Evolutionary conservation across 2,113 vertebrate genomes (phyloP), one percentile per base, ranked within the genome.

Genomic region (Anguilla rostrata): DNA sequence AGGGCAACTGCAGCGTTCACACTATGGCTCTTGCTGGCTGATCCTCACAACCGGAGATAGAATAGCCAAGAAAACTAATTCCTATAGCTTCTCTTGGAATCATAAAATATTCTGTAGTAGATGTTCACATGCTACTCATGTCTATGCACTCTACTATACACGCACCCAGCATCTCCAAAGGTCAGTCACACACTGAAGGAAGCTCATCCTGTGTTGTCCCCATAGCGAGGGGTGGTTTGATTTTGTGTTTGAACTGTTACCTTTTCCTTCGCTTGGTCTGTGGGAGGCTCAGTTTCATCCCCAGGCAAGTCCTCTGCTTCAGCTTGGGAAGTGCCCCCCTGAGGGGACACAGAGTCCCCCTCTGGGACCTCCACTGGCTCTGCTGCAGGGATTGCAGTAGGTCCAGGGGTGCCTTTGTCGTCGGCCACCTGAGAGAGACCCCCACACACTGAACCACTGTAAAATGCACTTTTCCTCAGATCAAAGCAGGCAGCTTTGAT

Each of bases 391-490:
- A 85, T 63, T 29, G 83, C 87, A 63, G 71, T 75, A 6, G 71
- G 26, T 8, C 26, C 71, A 34, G 86, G 34, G 43, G 26, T 49
- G n/a, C 84, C 43, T 0, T 16, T 39, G 18, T 84, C 20, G 66
- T 88, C 87, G 89, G 85, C 84, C 78, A 84, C 88, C 92, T 89
- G 87, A 81, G 53, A 87, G 57, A 92, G 49, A 88, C 78, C 89
- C 20, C 57, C 15, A n/a, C 81, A 86, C 60, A 84, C 89, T 87
- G 84, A 91, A 78, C 81, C 46, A 39, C 20, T 83, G 29, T 34
- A 3, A 34, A 56, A 56, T 29, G 12, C 29, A 12, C 63, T 46
- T 71, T 71, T n/a, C 20, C 63, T 71, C 63, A 71, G 20, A 16
- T 71, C 63, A 71, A 26, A 71, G 22, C 22, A 71, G 63, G 63